phyloP scores from a whole-genome alignment of 2,888 invertebrate species.

The Lepidochrysops patricia region DNA sequence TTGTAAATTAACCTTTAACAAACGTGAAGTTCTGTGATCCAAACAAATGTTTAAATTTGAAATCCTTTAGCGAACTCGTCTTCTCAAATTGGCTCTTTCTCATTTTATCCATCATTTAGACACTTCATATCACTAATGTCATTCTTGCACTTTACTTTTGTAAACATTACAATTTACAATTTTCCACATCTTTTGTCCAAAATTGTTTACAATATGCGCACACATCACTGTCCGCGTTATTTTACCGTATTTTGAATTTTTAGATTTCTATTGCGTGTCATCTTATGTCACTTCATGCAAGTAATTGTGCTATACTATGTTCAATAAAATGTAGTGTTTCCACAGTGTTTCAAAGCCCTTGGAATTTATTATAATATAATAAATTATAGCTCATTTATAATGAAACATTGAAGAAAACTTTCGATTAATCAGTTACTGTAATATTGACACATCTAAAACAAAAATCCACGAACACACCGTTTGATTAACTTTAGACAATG shows the following conservation, averaged over 20 bases:
- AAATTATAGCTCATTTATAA: not conserved
- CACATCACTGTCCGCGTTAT: slow-evolving; percentile 13
- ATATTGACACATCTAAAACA: not conserved
- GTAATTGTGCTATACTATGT: not conserved
- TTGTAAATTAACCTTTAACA: slow-evolving; percentile 34
- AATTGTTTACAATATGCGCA: not conserved
- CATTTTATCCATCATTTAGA: slow-evolving; percentile 25
- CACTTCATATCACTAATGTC: not conserved
- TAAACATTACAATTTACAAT: slow-evolving; percentile 6
- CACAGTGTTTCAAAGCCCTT: no score
- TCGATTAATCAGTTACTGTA: not conserved
- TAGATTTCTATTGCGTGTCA: not conserved
- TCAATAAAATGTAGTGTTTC: not conserved
- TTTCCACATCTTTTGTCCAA: not conserved
- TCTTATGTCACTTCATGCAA: not conserved
- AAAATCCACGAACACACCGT: not conserved
- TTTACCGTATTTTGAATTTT: not conserved
- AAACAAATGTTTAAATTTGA: slow-evolving; percentile 39
- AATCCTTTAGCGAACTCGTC: slow-evolving; percentile 26
- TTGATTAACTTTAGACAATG: not conserved
- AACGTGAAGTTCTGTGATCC: slow-evolving; percentile 42
- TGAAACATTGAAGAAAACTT: not conserved
- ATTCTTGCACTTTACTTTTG: not conserved
- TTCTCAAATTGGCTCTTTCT: slow-evolving; percentile 49
- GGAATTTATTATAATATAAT: not conserved